phyloP scores from a whole-genome alignment of 2,797 vertebrate species.

The Choloepus didactylus region DNA sequence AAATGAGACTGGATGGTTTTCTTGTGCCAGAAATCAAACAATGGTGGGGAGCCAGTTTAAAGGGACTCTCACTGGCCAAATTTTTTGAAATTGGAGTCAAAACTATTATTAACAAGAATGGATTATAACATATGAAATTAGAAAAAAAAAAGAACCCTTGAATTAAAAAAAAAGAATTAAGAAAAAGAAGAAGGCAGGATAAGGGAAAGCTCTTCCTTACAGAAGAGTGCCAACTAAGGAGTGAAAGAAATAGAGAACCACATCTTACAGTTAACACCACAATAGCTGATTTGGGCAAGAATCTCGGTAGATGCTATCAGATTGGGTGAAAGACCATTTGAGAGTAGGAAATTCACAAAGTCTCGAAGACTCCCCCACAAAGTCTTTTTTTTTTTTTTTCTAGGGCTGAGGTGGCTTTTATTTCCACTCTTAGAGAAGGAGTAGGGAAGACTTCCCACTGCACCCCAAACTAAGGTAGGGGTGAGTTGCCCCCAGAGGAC shows the following conservation, averaged over 20 bases:
- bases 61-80: background rate
- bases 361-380: background rate
- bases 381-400: background rate
- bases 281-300: background rate
- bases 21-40: background rate
- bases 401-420: slow-evolving; percentile 74
- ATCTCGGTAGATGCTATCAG: background rate
- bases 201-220: background rate
- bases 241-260: background rate
- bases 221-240: background rate
- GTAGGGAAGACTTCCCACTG: background rate
- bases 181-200: background rate
- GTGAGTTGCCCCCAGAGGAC: background rate
- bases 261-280: no score
- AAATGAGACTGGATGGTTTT: background rate
- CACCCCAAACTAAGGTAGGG: slow-evolving; percentile 16
- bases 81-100: background rate
- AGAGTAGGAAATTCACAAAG: rapidly evolving
- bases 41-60: background rate
- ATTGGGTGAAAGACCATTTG: background rate
- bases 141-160: background rate
- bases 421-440: slow-evolving; percentile 72
- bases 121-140: background rate
- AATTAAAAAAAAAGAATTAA: background rate
- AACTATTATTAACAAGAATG: background rate